These are phyloP conservation scores for Drosophila austrosaltans DNA, from an alignment of 2,888 invertebrate genomes.

Conservation along the genomic window DNA sequence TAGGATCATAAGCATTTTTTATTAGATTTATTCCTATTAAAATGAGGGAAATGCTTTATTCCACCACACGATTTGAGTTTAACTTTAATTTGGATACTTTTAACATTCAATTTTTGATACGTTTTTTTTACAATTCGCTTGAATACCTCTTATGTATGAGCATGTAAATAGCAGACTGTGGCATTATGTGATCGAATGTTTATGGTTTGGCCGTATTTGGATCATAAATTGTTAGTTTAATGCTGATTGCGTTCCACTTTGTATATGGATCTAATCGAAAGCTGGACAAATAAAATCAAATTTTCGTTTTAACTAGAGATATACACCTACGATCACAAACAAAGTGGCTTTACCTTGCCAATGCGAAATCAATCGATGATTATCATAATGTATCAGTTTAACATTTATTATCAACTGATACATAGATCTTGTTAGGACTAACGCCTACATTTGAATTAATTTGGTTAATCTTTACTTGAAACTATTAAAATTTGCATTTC, in stretches of 20 bases:
- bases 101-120: neutral
- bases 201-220: neutral
- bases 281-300: neutral
- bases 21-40: too few relatives aligned
- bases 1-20: too few relatives aligned
- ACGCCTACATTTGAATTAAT: neutral
- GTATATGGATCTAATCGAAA: conserved; percentile 1
- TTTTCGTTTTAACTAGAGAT: neutral
- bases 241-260: neutral
- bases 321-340: neutral
- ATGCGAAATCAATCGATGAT: neutral
- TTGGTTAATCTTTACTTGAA: neutral
- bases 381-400: neutral
- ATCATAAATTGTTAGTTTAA: neutral
- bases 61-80: too few relatives aligned
- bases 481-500: neutral
- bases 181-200: neutral
- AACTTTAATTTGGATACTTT: too few relatives aligned
- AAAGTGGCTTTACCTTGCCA: conserved; percentile 2
- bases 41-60: too few relatives aligned
- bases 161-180: neutral
- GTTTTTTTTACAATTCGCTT: neutral
- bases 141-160: neutral
- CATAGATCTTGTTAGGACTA: neutral
- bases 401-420: neutral